These are phyloP conservation scores for Stenoptilia bipunctidactyla DNA, from an alignment of 2,888 invertebrate species.

Conservation along the genomic window DNA sequence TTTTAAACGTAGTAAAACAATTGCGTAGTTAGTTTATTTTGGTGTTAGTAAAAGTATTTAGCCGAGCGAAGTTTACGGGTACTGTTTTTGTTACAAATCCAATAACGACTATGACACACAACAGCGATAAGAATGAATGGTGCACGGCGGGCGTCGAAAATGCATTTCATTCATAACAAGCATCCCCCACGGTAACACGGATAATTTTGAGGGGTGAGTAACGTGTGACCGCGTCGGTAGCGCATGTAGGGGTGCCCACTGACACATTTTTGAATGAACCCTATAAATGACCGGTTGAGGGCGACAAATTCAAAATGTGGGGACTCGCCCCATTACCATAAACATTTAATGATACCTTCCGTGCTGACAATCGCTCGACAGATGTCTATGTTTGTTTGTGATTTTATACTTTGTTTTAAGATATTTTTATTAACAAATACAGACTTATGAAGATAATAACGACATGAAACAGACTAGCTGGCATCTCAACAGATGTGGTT, in stretches of 20 bases:
- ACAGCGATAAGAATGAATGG: too few relatives aligned
- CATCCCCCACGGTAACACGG: neutral
- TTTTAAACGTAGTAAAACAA: too few relatives aligned
- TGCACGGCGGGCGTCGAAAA: neutral
- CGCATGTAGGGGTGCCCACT: slow-evolving; percentile 32
- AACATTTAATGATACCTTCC: slow-evolving; percentile 33
- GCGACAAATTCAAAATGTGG: slow-evolving; percentile 5
- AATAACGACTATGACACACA: too few relatives aligned
- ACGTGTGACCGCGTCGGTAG: slow-evolving; percentile 24
- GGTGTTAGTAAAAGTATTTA: too few relatives aligned
- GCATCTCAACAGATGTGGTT: too few relatives aligned
- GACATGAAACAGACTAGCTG: too few relatives aligned
- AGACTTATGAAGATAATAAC: too few relatives aligned
- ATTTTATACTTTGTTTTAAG: too few relatives aligned
- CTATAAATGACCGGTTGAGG: slow-evolving; percentile 27
- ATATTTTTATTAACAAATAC: too few relatives aligned
- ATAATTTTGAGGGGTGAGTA: slow-evolving; percentile 7
- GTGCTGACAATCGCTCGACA: slow-evolving; percentile 28
- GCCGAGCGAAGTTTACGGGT: too few relatives aligned
- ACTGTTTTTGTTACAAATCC: too few relatives aligned
- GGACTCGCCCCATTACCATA: slow-evolving; percentile 29
- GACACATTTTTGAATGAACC: slow-evolving; percentile 43
- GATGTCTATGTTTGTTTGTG: slow-evolving; percentile 23
- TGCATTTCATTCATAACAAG: neutral
- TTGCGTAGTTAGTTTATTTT: too few relatives aligned